Conservation (phyloP, 2,888 invertebrate species). For the Cataglyphis rosenhaueri region DNA sequence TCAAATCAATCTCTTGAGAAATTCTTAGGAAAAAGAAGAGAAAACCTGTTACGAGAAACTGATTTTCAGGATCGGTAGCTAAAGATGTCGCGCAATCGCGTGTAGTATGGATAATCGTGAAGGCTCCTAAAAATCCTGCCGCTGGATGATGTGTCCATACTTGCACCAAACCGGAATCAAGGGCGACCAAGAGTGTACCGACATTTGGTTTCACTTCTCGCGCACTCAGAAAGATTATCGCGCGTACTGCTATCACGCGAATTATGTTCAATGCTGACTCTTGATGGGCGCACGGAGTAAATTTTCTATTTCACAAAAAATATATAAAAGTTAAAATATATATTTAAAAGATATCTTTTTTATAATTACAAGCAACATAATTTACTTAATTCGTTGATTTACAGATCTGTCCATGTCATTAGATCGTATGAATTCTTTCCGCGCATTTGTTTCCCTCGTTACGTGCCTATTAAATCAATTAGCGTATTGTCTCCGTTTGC, state of each 20-base stretch:
- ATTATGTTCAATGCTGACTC: slow-evolving; percentile 69
- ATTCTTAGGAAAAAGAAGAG: background rate
- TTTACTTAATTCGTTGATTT: slow-evolving; percentile 20
- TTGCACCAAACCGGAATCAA: slow-evolving; percentile 92
- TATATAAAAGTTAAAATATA: background rate
- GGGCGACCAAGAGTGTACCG: slow-evolving; percentile 90
- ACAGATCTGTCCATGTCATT: background rate
- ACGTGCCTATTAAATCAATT: background rate
- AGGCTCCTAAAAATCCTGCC: slow-evolving; percentile 90
- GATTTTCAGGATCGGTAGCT: slow-evolving; percentile 90
- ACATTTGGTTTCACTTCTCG: slow-evolving; percentile 87
- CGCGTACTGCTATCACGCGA: slow-evolving; percentile 88
- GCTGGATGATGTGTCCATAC: slow-evolving; percentile 93
- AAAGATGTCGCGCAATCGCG: slow-evolving; percentile 90
- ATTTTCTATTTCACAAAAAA: slow-evolving; percentile 3
- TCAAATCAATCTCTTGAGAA: background rate
- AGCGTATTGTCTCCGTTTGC: background rate
- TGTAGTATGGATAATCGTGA: slow-evolving; percentile 89
- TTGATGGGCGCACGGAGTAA: slow-evolving; percentile 60
- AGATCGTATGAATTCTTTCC: background rate
- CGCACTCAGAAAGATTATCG: slow-evolving; percentile 89
- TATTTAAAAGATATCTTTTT: background rate
- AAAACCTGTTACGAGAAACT: slow-evolving; percentile 90
- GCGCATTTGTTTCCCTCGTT: background rate
- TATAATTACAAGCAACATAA: background rate